Evolutionary conservation across 2,113 vertebrate genomes (phyloP).

Genomic region (Notothenia rossii): DNA sequence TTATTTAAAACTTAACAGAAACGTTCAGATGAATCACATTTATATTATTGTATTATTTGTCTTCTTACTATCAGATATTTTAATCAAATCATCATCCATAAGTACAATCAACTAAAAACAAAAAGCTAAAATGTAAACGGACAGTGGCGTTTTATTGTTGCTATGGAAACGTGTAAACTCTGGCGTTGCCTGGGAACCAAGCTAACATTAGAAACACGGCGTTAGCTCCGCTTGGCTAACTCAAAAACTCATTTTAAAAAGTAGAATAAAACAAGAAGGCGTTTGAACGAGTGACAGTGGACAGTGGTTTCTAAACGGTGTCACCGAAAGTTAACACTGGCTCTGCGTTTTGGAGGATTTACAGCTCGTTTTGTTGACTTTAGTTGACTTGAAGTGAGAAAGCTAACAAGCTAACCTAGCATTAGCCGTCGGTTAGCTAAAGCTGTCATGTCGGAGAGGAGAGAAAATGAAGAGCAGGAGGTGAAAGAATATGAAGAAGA

Average conservation of each 20-base stretch:
- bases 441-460: constrained; percentile 20
- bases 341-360: not conserved
- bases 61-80: not conserved
- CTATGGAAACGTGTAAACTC: constrained; percentile 63
- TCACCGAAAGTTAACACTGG: not conserved
- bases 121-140: no score
- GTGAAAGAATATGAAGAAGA: not conserved
- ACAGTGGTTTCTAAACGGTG: fast-evolving
- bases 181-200: not conserved
- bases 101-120: not conserved
- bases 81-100: no score
- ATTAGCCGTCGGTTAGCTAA: not conserved
- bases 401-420: constrained; percentile 2
- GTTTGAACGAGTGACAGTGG: not conserved
- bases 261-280: not conserved
- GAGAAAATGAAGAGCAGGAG: not conserved
- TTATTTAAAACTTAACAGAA: no score
- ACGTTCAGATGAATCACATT: no score
- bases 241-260: not conserved
- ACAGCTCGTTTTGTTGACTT: not conserved
- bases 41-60: no score
- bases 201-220: not conserved
- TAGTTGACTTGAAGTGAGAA: not conserved
- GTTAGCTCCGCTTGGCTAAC: not conserved
- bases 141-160: constrained; percentile 32